phyloP scores from a whole-genome alignment of 1,140 invertebrate genomes.

The Diachasmimorpha longicaudata region DNA sequence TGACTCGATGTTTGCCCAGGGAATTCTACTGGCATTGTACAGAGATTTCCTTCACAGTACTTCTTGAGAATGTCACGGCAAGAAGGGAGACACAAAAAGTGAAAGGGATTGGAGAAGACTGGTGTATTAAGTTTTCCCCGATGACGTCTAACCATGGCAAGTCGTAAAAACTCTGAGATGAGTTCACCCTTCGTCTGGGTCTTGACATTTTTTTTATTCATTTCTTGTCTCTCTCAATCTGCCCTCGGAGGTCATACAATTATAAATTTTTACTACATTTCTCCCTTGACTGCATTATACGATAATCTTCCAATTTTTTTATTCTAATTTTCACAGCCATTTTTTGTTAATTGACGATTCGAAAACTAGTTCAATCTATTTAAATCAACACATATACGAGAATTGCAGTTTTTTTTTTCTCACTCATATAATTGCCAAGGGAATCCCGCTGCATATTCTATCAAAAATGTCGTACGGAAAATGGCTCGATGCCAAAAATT shows the following conservation, averaged over 20 bases:
- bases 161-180: background rate
- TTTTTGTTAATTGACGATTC: too few relatives aligned
- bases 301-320: background rate
- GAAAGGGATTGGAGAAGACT: background rate
- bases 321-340: background rate
- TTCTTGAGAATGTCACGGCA: background rate
- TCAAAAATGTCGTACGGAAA: too few relatives aligned
- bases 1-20: background rate
- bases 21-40: background rate
- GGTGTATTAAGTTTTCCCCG: conserved; percentile 4
- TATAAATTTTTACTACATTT: background rate
- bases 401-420: too few relatives aligned
- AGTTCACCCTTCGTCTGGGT: background rate
- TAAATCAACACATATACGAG: too few relatives aligned
- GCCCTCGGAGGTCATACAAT: background rate
- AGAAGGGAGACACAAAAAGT: background rate
- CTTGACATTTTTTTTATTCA: background rate
- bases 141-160: background rate
- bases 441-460: too few relatives aligned
- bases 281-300: background rate
- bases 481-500: too few relatives aligned
- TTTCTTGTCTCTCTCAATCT: background rate
- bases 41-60: background rate
- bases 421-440: too few relatives aligned
- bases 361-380: too few relatives aligned